These are phyloP conservation scores for Congeria kusceri DNA, from an alignment of 2,888 invertebrate genomes.

Conservation along the genomic window DNA sequence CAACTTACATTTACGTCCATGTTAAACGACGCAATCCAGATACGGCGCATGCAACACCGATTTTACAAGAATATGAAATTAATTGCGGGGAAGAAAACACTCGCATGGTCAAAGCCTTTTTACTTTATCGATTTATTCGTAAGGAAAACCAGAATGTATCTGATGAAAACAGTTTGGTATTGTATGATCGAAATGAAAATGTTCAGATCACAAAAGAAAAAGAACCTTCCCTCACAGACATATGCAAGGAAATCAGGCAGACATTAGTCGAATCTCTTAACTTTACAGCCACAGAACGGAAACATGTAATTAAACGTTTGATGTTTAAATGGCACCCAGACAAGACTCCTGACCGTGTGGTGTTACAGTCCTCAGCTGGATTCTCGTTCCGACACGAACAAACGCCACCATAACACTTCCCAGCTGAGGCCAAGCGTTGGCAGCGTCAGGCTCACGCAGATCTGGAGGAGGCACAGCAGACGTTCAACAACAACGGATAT, in stretches of 20 bases:
- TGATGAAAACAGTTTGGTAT: background rate
- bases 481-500: conserved; percentile 23
- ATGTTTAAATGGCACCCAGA: conserved; percentile 72
- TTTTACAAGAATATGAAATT: conserved; percentile 31
- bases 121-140: conserved; percentile 14
- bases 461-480: conserved; percentile 60
- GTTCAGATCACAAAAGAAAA: background rate
- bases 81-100: conserved; percentile 12
- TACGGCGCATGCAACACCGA: background rate
- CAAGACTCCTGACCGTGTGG: conserved; percentile 63
- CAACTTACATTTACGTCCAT: conserved; percentile 22
- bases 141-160: background rate
- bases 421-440: conserved; percentile 69
- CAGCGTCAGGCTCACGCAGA: conserved; percentile 69
- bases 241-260: conserved; percentile 51
- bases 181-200: conserved; percentile 6
- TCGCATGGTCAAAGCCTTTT: background rate
- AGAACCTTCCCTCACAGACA: conserved; percentile 27
- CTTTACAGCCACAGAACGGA: conserved; percentile 37
- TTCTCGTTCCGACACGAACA: background rate
- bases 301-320: conserved; percentile 62
- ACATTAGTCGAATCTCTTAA: conserved; percentile 57
- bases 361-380: conserved; percentile 44
- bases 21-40: background rate
- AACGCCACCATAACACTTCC: conserved; percentile 51